Conservation (phyloP, 2,797 vertebrate genomes). For the Zonotrichia albicollis region DNA sequence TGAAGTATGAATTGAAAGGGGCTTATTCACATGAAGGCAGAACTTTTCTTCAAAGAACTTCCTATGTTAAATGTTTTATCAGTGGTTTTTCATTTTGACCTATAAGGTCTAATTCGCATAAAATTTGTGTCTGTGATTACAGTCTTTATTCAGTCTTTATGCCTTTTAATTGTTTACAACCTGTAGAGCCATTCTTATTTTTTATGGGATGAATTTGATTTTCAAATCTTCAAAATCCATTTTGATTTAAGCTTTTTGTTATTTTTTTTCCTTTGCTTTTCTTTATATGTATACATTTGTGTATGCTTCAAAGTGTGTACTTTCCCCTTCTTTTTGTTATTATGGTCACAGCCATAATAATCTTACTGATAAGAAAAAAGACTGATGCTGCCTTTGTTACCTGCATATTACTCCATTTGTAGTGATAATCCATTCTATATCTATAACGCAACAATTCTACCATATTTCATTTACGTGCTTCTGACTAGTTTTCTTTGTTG, state of each 20-base stretch:
- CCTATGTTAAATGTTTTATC: neutral
- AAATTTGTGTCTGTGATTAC: neutral
- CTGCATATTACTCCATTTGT: neutral
- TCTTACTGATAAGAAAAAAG: neutral
- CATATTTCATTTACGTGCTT: constrained; percentile 32
- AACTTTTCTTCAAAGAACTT: neutral
- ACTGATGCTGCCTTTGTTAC: neutral
- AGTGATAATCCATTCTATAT: constrained; percentile 22
- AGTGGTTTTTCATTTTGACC: neutral
- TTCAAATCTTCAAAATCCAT: neutral
- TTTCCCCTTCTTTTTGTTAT: neutral
- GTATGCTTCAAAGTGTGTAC: neutral
- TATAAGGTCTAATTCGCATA: neutral
- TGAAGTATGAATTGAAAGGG: neutral
- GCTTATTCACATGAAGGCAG: neutral
- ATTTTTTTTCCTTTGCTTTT: neutral
- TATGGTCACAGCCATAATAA: neutral
- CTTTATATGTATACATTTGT: neutral
- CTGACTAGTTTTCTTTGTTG: constrained; percentile 69
- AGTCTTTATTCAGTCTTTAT: neutral
- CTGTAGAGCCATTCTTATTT: neutral
- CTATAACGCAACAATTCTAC: constrained; percentile 19
- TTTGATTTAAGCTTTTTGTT: neutral
- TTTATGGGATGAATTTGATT: neutral
- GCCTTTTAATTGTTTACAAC: constrained; percentile 14